A percentile compares a stretch with the other conserved stretches of the same genome.
phyloP scores from a whole-genome alignment of 2,797 vertebrate genomes.

The Chelidonichthys spinosus region DNA sequence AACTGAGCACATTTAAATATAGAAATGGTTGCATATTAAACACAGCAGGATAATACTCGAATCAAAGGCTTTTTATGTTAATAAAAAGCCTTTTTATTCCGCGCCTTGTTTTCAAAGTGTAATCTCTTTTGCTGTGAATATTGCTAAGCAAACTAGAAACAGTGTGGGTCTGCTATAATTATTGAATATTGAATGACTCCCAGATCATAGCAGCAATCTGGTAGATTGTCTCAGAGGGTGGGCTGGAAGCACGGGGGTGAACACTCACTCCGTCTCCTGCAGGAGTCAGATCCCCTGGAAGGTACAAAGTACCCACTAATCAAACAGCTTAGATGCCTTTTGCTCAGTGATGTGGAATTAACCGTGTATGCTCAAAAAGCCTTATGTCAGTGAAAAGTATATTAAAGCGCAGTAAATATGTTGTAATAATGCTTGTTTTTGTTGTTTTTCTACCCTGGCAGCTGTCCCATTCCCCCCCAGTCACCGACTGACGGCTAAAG shows the following conservation, averaged over 20 bases:
- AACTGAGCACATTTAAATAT: slow-evolving; percentile 13
- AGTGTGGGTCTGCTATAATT: slow-evolving; percentile 60
- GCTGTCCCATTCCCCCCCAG: slow-evolving; percentile 98
- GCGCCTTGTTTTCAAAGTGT: slow-evolving; percentile 34
- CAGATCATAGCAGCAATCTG: slow-evolving; percentile 64
- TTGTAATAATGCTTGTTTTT: slow-evolving; percentile 17
- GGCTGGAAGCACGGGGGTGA: slow-evolving; percentile 56
- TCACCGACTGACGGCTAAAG: slow-evolving; percentile 96
- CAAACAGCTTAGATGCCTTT: slow-evolving; percentile 62
- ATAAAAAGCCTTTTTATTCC: slow-evolving; percentile 33
- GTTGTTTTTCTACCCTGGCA: slow-evolving; percentile 63
- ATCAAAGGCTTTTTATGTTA: slow-evolving; percentile 26
- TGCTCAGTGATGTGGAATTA: slow-evolving; percentile 54
- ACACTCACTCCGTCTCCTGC: slow-evolving; percentile 43
- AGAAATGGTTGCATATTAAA: slow-evolving; percentile 26
- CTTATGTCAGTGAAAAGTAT: slow-evolving; percentile 45
- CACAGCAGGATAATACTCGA: not conserved
- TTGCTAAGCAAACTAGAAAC: slow-evolving; percentile 52
- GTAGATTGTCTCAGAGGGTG: slow-evolving; percentile 70
- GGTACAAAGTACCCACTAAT: slow-evolving; percentile 69
- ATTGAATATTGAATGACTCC: slow-evolving; percentile 63
- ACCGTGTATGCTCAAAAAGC: slow-evolving; percentile 38
- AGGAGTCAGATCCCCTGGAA: slow-evolving; percentile 62
- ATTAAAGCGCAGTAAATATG: slow-evolving; percentile 42
- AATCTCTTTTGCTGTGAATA: slow-evolving; percentile 34